Base-by-base conservation (phyloP, 2,888 invertebrate genomes). In the Athetis lepigone region DNA sequence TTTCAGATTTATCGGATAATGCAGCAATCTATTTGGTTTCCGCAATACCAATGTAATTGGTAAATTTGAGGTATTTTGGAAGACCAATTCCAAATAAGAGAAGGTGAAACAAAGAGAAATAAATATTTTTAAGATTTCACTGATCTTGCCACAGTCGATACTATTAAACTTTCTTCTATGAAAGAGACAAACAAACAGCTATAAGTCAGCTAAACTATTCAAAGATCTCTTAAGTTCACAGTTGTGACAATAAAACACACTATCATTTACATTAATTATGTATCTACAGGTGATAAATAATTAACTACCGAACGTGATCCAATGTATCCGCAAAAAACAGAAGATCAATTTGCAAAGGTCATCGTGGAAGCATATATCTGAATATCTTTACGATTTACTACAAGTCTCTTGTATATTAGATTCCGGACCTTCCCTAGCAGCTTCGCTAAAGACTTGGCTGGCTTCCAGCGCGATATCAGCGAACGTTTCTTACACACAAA, bases 361-460 rank as follows among this genome's bases (percentile, higher is more conserved):
- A 61, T 42, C 7, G 58, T 40, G 45, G 52, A 50, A 61, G 47
- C 58, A 43, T 57, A 43, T 57, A 59, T 42, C 57, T 47, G 39
- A 55, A 40, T 42, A 64, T 42, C 57, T 21, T 6, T 54, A 56
- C 37, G 62, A 70, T 69, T 70, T 49, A 65, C 47, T 57, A 54
- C 27, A 64, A 70, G 62, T 65, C 42, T 63, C 21, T 55, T 57
- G 59, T 72, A 69, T 77, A 62, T 66, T 55, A 63, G 52, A 65
- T 51, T 61, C 61, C 62, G 73, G 56, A 67, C 75, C 78, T 73
- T 63, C 70, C 65, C 62, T 66, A 73, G 80, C 70, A 80, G 81
- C 80, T 79, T 79, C 77, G 79, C 70, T 33, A 73, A 79, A 85
- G 70, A 72, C 71, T 84, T 89, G 88, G 88, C 88, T 77, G 63